phyloP scores from a whole-genome alignment of 1,140 invertebrate species.

The Eurosta solidaginis region DNA sequence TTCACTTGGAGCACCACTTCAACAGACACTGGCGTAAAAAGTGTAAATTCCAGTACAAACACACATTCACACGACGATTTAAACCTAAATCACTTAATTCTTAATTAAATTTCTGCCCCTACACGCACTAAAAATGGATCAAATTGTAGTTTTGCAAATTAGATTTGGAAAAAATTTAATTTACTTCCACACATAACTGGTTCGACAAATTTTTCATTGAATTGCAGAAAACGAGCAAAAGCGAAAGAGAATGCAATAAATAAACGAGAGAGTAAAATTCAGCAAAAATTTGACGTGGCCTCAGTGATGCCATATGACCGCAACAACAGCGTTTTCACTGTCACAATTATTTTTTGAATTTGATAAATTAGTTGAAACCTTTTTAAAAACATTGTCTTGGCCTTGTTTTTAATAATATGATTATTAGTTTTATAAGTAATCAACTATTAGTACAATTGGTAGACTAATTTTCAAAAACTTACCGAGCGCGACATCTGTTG shows the following conservation, averaged over 20 bases:
- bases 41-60: neutral
- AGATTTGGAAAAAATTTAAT: neutral
- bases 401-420: no score
- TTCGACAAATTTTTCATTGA: conserved; percentile 20
- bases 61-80: neutral
- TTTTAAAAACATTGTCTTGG: no score
- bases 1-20: neutral
- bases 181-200: neutral
- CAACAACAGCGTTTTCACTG: neutral
- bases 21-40: neutral
- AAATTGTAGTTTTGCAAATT: neutral
- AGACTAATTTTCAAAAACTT: neutral
- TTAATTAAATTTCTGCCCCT: neutral
- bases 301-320: neutral
- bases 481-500: neutral
- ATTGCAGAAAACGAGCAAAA: neutral
- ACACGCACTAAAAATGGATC: neutral
- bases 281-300: conserved; percentile 12
- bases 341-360: no score
- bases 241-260: neutral
- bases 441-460: no score
- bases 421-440: no score
- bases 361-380: no score
- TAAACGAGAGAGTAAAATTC: neutral
- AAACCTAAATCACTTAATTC: neutral